phyloP scores from a whole-genome alignment of 2,113 vertebrate genomes.

The Herpailurus yagouaroundi region DNA sequence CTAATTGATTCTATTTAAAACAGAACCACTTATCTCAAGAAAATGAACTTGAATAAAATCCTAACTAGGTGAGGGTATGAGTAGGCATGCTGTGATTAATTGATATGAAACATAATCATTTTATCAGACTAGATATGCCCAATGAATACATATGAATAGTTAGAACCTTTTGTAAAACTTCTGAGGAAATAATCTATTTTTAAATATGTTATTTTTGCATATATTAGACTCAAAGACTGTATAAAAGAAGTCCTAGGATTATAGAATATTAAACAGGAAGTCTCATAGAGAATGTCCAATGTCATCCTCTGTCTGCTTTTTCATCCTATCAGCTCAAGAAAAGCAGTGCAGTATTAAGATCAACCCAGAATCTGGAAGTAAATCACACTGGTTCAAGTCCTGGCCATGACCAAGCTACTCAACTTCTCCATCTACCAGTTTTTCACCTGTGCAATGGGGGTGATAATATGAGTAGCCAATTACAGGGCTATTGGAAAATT shows the following conservation, averaged over 20 bases:
- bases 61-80: slow-evolving; percentile 65
- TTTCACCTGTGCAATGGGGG: background rate
- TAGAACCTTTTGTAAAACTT: slow-evolving; percentile 51
- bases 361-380: background rate
- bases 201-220: slow-evolving; percentile 37
- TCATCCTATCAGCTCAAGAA: background rate
- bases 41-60: slow-evolving; percentile 68
- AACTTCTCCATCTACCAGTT: background rate
- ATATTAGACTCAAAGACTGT: slow-evolving; percentile 27
- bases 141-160: slow-evolving; percentile 72
- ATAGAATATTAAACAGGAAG: background rate
- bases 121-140: slow-evolving; percentile 61
- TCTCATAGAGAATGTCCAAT: background rate
- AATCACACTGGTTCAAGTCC: background rate
- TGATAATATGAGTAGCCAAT: background rate
- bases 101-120: slow-evolving; percentile 65
- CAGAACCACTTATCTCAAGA: slow-evolving; percentile 52
- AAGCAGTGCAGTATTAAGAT: background rate
- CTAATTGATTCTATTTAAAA: slow-evolving; percentile 70
- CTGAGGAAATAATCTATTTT: slow-evolving; percentile 38
- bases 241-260: background rate
- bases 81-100: slow-evolving; percentile 69
- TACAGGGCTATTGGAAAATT: background rate
- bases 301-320: background rate
- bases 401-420: background rate